phyloP scores from a whole-genome alignment of 2,888 invertebrate genomes.

The Pseudanteris insignis region DNA sequence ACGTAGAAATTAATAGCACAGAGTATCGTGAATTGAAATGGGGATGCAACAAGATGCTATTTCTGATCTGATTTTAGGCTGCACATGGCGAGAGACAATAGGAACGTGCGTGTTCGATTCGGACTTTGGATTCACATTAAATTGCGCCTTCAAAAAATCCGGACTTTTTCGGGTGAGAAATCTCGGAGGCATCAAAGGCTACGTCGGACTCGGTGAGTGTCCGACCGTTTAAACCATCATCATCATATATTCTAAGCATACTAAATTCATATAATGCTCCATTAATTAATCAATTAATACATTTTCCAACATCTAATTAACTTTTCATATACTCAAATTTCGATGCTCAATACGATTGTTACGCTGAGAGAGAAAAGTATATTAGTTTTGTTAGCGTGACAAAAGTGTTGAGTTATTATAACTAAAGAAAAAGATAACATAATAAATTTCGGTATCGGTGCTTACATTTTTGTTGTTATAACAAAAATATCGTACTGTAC shows the following conservation, averaged over 20 bases:
- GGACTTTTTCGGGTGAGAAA: constrained; percentile 90
- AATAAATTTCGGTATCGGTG: no score
- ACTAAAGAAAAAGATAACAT: no score
- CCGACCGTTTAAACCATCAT: constrained; percentile 15
- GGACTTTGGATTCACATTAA: constrained; percentile 88
- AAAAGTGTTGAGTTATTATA: no score
- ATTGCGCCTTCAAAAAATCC: constrained; percentile 93
- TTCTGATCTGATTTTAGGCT: constrained; percentile 69
- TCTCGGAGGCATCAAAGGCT: constrained; percentile 89
- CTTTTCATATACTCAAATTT: not conserved
- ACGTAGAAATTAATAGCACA: constrained; percentile 56
- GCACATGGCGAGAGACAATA: constrained; percentile 72
- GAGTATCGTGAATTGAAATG: constrained; percentile 41
- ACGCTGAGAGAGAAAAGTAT: no score
- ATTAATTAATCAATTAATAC: not conserved
- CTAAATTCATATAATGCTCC: constrained; percentile 5
- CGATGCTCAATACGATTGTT: no score
- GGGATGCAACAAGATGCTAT: constrained; percentile 45
- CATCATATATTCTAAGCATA: not conserved
- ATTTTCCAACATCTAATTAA: constrained; percentile 2
- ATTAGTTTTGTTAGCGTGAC: no score
- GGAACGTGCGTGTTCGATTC: constrained; percentile 88
- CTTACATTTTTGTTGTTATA: no score
- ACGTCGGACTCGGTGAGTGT: constrained; percentile 86
- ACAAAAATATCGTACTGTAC: no score